Conservation (phyloP, 2,797 vertebrate species). For the Gadopsis bispinosus region DNA sequence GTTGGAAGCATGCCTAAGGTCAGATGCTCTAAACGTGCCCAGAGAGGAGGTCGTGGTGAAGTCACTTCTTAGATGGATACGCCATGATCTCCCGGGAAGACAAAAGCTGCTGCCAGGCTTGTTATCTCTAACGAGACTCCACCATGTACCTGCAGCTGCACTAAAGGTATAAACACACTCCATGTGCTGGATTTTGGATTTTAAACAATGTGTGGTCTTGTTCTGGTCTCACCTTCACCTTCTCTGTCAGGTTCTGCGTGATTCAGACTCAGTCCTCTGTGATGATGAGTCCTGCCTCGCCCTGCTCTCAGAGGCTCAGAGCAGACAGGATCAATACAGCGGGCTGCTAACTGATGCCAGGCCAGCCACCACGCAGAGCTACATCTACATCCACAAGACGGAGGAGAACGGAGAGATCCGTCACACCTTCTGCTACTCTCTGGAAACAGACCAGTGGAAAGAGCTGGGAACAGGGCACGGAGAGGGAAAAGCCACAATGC, state of each 20-base stretch:
- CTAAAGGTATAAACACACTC: conserved; percentile 82
- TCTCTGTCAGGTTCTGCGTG: conserved; percentile 62
- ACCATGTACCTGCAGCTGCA: conserved; percentile 89
- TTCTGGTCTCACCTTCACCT: not conserved
- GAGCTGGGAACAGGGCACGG: conserved; percentile 81
- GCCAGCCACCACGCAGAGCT: conserved; percentile 92
- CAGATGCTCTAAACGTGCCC: conserved; percentile 88
- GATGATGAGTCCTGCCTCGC: conserved; percentile 81
- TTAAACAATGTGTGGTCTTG: not conserved
- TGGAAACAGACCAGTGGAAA: conserved; percentile 91
- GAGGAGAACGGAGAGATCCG: conserved; percentile 88
- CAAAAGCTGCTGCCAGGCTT: conserved; percentile 86
- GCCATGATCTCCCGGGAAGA: conserved; percentile 84
- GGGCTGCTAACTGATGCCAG: conserved; percentile 93
- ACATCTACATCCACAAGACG: conserved; percentile 97
- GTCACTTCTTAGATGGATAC: conserved; percentile 90
- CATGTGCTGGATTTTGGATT: not conserved
- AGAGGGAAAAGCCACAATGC: conserved; percentile 71
- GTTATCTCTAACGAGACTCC: conserved; percentile 90
- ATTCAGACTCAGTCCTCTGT: conserved; percentile 85
- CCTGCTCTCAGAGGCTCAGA: conserved; percentile 84
- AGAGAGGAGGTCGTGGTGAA: conserved; percentile 90
- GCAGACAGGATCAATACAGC: conserved; percentile 81
- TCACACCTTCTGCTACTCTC: conserved; percentile 94
- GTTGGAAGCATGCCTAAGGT: conserved; percentile 89